phyloP scores from a whole-genome alignment of 1,140 invertebrate genomes.

The Stegodyphus mimosarum region DNA sequence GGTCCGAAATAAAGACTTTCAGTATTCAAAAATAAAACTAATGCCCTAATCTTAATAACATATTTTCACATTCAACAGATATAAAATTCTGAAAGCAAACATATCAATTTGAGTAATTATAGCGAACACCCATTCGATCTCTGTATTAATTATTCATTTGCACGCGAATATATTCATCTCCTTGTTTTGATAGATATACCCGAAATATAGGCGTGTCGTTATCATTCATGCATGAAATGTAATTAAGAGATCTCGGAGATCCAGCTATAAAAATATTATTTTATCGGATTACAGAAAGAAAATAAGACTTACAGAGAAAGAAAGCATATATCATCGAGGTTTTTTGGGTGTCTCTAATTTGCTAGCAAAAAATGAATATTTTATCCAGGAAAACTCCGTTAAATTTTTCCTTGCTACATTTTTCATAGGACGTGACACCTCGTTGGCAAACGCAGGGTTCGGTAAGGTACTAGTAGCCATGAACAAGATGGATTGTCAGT shows the following conservation, averaged over 20 bases:
- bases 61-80: too few relatives aligned
- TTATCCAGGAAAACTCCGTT: constrained; percentile 24
- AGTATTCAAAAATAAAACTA: too few relatives aligned
- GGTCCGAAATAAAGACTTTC: too few relatives aligned
- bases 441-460: constrained; percentile 19
- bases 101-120: too few relatives aligned
- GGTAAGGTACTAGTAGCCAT: constrained; percentile 3
- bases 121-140: not conserved
- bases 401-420: constrained; percentile 24
- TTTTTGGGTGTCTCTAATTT: too few relatives aligned
- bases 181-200: constrained; percentile 22
- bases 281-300: not conserved
- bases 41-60: too few relatives aligned
- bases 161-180: not conserved
- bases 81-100: too few relatives aligned
- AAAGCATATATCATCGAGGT: too few relatives aligned
- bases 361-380: constrained; percentile 2
- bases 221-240: not conserved
- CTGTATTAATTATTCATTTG: constrained; percentile 35
- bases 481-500: constrained; percentile 25
- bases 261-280: not conserved
- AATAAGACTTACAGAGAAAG: too few relatives aligned
- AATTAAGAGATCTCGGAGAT: not conserved
- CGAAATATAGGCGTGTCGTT: not conserved
- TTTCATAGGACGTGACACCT: constrained; percentile 31